phyloP scores from a whole-genome alignment of 2,113 vertebrate species.

The Nothobranchius furzeri region DNA sequence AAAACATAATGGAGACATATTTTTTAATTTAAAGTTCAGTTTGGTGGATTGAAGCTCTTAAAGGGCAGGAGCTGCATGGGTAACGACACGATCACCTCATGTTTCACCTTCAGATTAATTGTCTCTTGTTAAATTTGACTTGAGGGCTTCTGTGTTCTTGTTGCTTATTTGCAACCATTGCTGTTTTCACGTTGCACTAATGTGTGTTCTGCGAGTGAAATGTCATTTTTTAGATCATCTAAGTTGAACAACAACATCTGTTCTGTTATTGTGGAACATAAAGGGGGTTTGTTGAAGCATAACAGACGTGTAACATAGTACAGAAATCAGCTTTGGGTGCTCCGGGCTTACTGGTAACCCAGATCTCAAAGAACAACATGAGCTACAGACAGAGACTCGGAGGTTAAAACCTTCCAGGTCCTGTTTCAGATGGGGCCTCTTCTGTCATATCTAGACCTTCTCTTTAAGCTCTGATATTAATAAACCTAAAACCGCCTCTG shows the following conservation, averaged over 20 bases:
- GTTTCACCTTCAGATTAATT: too few relatives aligned
- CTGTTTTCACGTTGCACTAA: too few relatives aligned
- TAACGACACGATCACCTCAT: too few relatives aligned
- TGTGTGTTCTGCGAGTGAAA: neutral
- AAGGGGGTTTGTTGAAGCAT: conserved; percentile 28
- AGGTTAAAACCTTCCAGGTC: neutral
- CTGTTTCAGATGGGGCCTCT: neutral
- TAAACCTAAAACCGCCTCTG: neutral
- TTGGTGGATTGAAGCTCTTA: neutral
- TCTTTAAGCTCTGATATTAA: neutral
- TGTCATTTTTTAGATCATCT: neutral
- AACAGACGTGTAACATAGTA: neutral
- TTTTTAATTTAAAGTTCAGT: neutral
- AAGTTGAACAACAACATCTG: conserved; percentile 6
- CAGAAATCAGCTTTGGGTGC: neutral
- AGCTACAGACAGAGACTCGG: conserved; percentile 29
- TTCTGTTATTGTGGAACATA: conserved; percentile 1
- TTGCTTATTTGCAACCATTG: neutral
- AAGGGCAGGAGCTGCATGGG: neutral
- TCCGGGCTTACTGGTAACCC: conserved; percentile 1
- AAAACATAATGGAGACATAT: neutral
- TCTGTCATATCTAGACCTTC: neutral
- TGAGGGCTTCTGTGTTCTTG: neutral
- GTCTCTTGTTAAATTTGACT: neutral
- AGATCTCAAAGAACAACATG: neutral